Percentiles rank a stretch among this genome's conserved stretches.
These are phyloP conservation scores for Micrasema minimum DNA, from an alignment of 1,140 invertebrate genomes.

Conservation along the genomic window DNA sequence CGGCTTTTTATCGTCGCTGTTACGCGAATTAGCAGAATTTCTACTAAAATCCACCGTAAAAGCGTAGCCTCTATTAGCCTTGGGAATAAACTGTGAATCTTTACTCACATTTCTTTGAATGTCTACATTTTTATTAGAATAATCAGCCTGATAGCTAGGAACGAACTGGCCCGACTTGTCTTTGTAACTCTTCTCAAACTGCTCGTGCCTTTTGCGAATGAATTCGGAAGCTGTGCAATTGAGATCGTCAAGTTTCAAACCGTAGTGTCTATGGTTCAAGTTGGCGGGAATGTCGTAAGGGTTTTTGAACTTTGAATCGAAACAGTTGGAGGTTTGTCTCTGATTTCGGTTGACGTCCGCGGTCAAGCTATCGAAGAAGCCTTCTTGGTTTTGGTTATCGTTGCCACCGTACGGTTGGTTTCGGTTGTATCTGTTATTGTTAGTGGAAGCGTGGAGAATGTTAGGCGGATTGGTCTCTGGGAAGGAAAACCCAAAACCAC, in stretches of 20 bases:
- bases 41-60: slow-evolving; percentile 62
- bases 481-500: slow-evolving; percentile 42
- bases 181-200: slow-evolving; percentile 42
- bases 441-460: slow-evolving; percentile 44
- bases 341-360: slow-evolving; percentile 52
- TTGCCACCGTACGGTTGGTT: slow-evolving; percentile 12
- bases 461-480: slow-evolving; percentile 49
- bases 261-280: slow-evolving; percentile 59
- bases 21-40: background rate
- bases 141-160: slow-evolving; percentile 11
- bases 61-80: slow-evolving; percentile 50
- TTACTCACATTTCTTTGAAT: slow-evolving; percentile 15
- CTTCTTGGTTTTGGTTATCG: slow-evolving; percentile 56
- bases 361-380: slow-evolving; percentile 62
- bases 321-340: background rate
- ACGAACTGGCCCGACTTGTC: background rate
- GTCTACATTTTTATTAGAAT: slow-evolving; percentile 20
- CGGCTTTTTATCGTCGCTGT: slow-evolving; percentile 34
- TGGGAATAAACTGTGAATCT: slow-evolving; percentile 26
- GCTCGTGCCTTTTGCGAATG: slow-evolving; percentile 47
- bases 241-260: slow-evolving; percentile 46
- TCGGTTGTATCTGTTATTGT: slow-evolving; percentile 25
- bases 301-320: slow-evolving; percentile 57
- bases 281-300: slow-evolving; percentile 67
- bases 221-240: slow-evolving; percentile 47